Conservation (phyloP, 1,140 invertebrate genomes). For the Neuroterus valhalla region DNA sequence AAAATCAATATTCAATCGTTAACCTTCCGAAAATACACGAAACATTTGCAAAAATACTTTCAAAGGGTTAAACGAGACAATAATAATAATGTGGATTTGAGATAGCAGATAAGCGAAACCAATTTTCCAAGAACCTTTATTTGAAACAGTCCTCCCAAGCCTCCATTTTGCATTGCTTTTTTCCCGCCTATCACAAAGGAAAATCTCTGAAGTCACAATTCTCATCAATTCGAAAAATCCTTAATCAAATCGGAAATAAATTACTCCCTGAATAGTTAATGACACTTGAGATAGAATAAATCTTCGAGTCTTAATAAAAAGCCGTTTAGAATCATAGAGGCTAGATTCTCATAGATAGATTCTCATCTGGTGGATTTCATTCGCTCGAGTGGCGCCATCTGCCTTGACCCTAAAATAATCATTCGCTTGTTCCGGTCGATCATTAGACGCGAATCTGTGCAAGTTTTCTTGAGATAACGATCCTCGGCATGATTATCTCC, state of each 20-base stretch:
- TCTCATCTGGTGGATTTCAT: not conserved
- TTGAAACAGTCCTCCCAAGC: too few species aligned
- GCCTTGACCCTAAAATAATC: slow-evolving; percentile 12
- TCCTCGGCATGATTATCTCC: not conserved
- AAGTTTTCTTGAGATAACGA: not conserved
- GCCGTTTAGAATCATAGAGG: not conserved
- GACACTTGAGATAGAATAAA: not conserved
- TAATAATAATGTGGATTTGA: too few species aligned
- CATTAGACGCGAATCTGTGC: not conserved
- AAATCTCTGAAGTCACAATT: too few species aligned
- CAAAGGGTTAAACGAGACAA: too few species aligned
- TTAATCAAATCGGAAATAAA: not conserved
- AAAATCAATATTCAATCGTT: not conserved
- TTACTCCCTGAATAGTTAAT: not conserved
- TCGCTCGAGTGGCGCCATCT: slow-evolving; percentile 1
- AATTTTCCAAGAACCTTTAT: too few species aligned
- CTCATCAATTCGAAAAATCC: not conserved
- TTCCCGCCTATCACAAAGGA: too few species aligned
- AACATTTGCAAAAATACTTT: not conserved
- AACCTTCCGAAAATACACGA: not conserved
- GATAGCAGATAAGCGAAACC: too few species aligned
- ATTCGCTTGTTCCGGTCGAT: not conserved
- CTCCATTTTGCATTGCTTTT: too few species aligned
- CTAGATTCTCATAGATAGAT: slow-evolving; percentile 4
- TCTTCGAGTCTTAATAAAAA: not conserved